Evolutionary conservation across 92 coral and sea anemone species (phyloP), one percentile per base, ranked within the genome.

Genomic region (Palythoa heliodiscus): DNA sequence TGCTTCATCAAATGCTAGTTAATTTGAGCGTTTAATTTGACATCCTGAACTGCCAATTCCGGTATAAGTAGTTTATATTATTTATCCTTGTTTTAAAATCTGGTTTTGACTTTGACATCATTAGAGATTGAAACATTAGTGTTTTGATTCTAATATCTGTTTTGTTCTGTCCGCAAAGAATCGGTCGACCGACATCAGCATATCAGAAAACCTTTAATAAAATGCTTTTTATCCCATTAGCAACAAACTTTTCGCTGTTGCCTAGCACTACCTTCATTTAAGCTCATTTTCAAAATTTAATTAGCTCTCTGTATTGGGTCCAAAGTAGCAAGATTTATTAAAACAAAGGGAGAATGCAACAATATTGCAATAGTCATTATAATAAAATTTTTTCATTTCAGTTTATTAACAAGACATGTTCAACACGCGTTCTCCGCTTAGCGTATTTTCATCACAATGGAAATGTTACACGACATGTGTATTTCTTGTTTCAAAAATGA

Each of bases 201-300:
- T 60, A 37, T 64, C 74, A 40, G 9, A 68, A 64, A 24, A 39
- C 16, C 11, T 71, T 38, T 11, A 5, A 52, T 52, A 5, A 35
- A 60, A 13, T 80, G 38, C 37, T 23, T 19, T 52, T 64, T 50
- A 20, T 38, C 70, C 47, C 39, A 61, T 64, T 68, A 38, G 29
- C 12, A 38, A 64, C 74, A 5, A 61, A 78, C 29, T 38, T 79
- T 43, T 23, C 22, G 8, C 38, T 63, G 84, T 80, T 80, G 74
- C 84, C 47, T 64, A 80, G 84, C 74, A 29, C 74, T 48, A 7
- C 15, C 48, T 66, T 43, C 11, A 8, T 40, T 58, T 55, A 14
- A 76, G 47, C 60, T 80, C 73, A 47, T 80, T 80, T 43, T 76
- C 29, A 76, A 76, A 35, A 66, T 38, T 64, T 66, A 67, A 66